A percentile compares a stretch with the other conserved stretches of the same genome.
phyloP scores from a whole-genome alignment of 2,113 vertebrate species.

The Pluvialis apricaria region DNA sequence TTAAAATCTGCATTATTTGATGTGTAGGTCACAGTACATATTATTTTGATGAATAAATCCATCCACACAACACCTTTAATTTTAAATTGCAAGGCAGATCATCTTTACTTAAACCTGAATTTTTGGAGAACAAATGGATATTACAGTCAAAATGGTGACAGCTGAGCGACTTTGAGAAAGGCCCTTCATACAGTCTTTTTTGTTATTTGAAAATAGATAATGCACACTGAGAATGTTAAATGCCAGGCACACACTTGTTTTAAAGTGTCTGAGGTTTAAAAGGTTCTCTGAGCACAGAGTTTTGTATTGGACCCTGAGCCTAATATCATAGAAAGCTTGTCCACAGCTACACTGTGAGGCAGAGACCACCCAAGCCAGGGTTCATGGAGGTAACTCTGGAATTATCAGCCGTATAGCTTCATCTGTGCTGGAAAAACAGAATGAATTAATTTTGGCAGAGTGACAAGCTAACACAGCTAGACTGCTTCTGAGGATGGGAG shows the following conservation, averaged over 20 bases:
- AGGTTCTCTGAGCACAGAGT: background rate
- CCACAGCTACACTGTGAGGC: background rate
- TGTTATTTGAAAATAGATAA: background rate
- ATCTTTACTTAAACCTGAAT: background rate
- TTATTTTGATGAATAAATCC: background rate
- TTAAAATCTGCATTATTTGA: background rate
- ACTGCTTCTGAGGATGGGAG: background rate
- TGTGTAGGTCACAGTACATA: background rate
- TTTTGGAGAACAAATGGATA: background rate
- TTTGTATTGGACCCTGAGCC: background rate
- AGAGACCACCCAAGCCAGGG: background rate
- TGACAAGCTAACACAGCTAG: background rate
- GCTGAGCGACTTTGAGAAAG: background rate
- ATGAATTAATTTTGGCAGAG: background rate
- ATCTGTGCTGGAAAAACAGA: background rate
- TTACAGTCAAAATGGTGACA: background rate
- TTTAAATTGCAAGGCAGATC: background rate
- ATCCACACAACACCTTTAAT: background rate
- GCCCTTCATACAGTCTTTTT: background rate
- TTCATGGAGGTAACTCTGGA: background rate
- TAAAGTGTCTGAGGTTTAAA: background rate
- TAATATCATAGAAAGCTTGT: background rate
- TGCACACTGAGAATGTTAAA: background rate
- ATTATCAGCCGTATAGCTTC: background rate
- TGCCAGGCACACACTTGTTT: background rate